phyloP scores from a whole-genome alignment of 30 jellyfish, hydroid and myxozoan species.

The Pelagia noctiluca region DNA sequence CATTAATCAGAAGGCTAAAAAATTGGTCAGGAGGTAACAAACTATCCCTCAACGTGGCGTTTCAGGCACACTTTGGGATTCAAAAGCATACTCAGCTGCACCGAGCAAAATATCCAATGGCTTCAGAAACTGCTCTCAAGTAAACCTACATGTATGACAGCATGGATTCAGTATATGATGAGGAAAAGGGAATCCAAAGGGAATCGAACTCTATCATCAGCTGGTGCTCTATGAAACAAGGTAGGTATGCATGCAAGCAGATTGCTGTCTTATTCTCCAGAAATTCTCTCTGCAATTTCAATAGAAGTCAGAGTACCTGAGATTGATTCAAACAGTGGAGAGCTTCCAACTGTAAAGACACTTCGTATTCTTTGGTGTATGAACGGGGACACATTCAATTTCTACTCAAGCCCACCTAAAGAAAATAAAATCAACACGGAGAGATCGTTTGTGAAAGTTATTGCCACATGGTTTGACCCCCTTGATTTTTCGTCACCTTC shows the following conservation, averaged over 20 bases:
- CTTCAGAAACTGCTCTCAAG: conserved; percentile 65
- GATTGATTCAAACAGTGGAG: conserved; percentile 46
- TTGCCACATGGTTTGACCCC: conserved; percentile 62
- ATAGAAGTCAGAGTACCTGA: conserved; percentile 59
- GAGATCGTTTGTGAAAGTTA: conserved; percentile 40
- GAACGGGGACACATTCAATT: conserved; percentile 18
- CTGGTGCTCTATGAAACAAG: conserved; percentile 46
- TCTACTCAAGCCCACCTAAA: conserved; percentile 28
- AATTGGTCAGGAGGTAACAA: no score
- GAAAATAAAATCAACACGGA: conserved; percentile 4
- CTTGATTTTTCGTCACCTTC: conserved; percentile 55
- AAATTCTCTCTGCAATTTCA: conserved; percentile 58
- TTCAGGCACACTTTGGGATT: conserved; percentile 66
- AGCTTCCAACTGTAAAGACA: conserved; percentile 53
- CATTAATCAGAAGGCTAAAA: no score
- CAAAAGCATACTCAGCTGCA: conserved; percentile 53
- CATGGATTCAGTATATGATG: conserved; percentile 63
- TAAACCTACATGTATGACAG: conserved; percentile 81
- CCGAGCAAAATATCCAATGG: conserved; percentile 48
- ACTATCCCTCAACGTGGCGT: no score
- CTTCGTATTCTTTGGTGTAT: conserved; percentile 39
- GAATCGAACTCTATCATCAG: conserved; percentile 29
- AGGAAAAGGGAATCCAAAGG: conserved; percentile 30
- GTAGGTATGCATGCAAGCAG: conserved; percentile 84
- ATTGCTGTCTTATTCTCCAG: conserved; percentile 62